phyloP scores from a whole-genome alignment of 2,113 vertebrate genomes.

The Hypomesus transpacificus region DNA sequence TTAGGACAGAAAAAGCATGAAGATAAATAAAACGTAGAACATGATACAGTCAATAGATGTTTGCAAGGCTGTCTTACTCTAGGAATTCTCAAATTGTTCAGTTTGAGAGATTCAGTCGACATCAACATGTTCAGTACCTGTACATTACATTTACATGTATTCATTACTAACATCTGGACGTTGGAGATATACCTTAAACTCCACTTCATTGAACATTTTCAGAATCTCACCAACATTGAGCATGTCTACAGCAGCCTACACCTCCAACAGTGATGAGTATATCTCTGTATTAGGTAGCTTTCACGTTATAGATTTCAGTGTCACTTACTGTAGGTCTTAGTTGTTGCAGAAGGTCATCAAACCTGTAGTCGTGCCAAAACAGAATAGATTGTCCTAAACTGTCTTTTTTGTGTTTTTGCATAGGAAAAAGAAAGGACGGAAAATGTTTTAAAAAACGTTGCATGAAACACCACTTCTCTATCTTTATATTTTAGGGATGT shows the following conservation, averaged over 20 bases:
- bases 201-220: not conserved
- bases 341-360: constrained; percentile 3
- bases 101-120: too few species aligned
- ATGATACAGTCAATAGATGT: too few species aligned
- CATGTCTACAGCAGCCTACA: too few species aligned
- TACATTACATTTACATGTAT: too few species aligned
- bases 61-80: too few species aligned
- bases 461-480: constrained; percentile 84
- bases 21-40: too few species aligned
- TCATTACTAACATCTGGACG: not conserved
- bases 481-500: constrained; percentile 71
- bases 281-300: too few species aligned
- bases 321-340: not conserved
- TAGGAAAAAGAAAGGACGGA: constrained; percentile 35
- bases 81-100: too few species aligned
- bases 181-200: not conserved
- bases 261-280: too few species aligned
- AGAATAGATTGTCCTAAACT: constrained; percentile 8
- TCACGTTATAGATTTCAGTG: too few species aligned
- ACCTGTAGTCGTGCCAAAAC: constrained; percentile 57
- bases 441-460: constrained; percentile 68
- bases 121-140: too few species aligned
- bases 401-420: constrained; percentile 34
- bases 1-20: too few species aligned
- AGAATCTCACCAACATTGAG: not conserved